These are phyloP conservation scores for Plagodis pulveraria DNA, from an alignment of 2,888 invertebrate species.

Conservation along the genomic window DNA sequence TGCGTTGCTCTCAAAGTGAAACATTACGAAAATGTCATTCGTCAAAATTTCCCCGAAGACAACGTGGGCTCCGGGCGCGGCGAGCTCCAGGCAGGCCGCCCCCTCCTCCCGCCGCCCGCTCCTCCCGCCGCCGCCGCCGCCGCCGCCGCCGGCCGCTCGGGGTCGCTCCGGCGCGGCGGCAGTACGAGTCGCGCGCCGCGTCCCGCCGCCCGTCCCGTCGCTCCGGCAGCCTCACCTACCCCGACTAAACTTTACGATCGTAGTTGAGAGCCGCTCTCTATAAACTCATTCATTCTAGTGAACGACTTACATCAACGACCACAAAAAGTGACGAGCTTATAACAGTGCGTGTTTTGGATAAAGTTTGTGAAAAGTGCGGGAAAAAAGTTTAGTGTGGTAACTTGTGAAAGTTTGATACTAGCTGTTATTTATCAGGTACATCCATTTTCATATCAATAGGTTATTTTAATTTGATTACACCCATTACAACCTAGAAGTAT, in stretches of 20 bases:
- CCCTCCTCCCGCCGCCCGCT: slow-evolving; percentile 13
- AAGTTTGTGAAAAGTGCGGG: background rate
- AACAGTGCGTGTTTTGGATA: background rate
- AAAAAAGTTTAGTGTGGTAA: background rate
- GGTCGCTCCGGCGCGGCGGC: background rate
- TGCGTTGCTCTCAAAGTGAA: slow-evolving; percentile 56
- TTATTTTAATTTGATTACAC: too few relatives aligned
- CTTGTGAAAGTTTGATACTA: background rate
- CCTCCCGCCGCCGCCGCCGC: background rate
- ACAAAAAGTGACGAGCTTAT: background rate
- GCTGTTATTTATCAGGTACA: background rate
- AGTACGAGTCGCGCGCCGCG: background rate
- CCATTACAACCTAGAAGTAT: too few relatives aligned
- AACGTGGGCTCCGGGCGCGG: slow-evolving; percentile 45
- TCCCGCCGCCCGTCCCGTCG: background rate
- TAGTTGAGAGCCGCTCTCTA: background rate
- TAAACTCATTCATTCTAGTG: background rate
- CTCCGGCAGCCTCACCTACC: background rate
- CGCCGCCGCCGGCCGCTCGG: background rate
- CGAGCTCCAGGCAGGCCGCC: slow-evolving; percentile 14
- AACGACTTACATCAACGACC: background rate
- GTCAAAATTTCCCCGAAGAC: slow-evolving; percentile 75
- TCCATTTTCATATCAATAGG: too few relatives aligned
- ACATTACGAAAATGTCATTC: slow-evolving; percentile 74
- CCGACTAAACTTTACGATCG: background rate